These are phyloP conservation scores for Falcunculus frontatus DNA, from an alignment of 2,113 vertebrate species.

Conservation along the genomic window DNA sequence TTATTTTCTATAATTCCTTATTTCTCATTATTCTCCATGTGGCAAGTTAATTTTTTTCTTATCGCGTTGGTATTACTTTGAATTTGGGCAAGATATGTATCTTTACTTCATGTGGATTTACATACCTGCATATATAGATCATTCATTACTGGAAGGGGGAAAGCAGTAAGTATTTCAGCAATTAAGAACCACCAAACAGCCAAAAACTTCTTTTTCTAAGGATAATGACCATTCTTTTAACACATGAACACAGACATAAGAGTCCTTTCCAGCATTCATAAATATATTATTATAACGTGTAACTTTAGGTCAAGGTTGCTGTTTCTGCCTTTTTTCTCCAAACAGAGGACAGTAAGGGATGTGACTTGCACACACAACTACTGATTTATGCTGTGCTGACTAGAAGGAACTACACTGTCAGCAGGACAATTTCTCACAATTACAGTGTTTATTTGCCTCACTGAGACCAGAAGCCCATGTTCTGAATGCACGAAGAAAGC, in stretches of 20 bases:
- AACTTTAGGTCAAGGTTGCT: not conserved
- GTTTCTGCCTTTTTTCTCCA: not conserved
- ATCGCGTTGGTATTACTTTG: not conserved
- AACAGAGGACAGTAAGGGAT: not conserved
- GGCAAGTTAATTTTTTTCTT: not conserved
- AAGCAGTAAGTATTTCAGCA: not conserved
- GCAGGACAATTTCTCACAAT: slow-evolving; percentile 8
- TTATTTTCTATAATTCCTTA: not conserved
- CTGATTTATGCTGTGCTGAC: not conserved
- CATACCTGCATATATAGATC: not conserved
- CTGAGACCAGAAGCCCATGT: not conserved
- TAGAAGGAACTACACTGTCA: not conserved
- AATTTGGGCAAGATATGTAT: not conserved
- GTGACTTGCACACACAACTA: not conserved
- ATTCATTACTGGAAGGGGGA: not conserved
- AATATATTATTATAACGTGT: not conserved
- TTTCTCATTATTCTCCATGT: not conserved
- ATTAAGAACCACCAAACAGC: not conserved
- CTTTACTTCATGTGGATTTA: not conserved
- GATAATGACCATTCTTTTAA: not conserved
- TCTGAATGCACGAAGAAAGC: not conserved
- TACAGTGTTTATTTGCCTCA: not conserved
- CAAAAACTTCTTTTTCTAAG: not conserved
- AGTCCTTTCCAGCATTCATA: not conserved
- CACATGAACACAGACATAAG: not conserved